A percentile compares a stretch with the other conserved stretches of the same genome.
phyloP scores from a whole-genome alignment of 2,888 invertebrate genomes.

The Tachina lurida region DNA sequence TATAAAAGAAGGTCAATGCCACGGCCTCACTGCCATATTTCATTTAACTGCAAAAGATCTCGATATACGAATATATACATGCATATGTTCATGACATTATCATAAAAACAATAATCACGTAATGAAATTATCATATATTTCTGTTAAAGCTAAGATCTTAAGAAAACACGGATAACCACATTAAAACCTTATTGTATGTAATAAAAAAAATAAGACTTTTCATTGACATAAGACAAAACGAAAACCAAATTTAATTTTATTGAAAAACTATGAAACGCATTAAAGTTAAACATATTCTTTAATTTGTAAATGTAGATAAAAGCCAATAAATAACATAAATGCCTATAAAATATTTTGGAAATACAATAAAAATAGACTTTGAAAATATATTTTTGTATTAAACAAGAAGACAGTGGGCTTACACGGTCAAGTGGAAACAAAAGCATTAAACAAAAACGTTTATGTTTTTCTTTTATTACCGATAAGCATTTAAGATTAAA shows the following conservation, averaged over 20 bases:
- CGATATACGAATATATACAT: background rate
- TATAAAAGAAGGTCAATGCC: background rate
- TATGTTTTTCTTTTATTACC: background rate
- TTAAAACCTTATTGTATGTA: background rate
- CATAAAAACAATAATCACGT: conserved; percentile 21
- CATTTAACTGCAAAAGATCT: too few relatives aligned
- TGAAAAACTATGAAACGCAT: background rate
- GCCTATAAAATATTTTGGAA: background rate
- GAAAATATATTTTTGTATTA: background rate
- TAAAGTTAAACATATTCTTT: background rate
- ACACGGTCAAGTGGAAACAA: conserved; percentile 3
- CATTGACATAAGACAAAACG: background rate
- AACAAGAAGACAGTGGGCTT: background rate
- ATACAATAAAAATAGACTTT: background rate
- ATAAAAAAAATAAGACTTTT: background rate
- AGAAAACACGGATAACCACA: conserved; percentile 3
- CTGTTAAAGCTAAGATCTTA: background rate
- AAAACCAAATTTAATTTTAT: conserved; percentile 2
- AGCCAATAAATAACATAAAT: background rate
- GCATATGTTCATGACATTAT: conserved; percentile 1
- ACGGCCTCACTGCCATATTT: background rate
- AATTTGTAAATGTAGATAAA: background rate
- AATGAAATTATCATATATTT: conserved; percentile 31
- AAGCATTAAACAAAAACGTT: background rate
- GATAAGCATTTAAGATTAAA: background rate